phyloP scores from a whole-genome alignment of 2,797 vertebrate genomes.

The Hydrolagus colliei region DNA sequence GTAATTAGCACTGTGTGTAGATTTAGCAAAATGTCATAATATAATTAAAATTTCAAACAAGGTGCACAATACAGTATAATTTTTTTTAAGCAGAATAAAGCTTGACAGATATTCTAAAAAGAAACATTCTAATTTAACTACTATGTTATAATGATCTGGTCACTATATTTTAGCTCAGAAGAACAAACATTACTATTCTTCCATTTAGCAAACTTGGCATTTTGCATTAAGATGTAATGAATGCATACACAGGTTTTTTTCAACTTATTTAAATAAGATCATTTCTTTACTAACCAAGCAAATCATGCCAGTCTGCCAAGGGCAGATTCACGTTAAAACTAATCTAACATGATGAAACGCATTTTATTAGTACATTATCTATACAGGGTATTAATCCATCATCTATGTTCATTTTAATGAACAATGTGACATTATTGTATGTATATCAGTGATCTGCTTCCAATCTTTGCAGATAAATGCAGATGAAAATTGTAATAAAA shows the following conservation, averaged over 20 bases:
- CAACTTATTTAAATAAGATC: not conserved
- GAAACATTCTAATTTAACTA: not conserved
- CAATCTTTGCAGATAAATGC: constrained; percentile 14
- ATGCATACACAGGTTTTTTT: not conserved
- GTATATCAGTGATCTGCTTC: not conserved
- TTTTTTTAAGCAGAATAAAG: constrained; percentile 15
- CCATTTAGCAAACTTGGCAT: not conserved
- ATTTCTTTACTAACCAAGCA: not conserved
- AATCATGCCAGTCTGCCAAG: not conserved
- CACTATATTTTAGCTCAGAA: not conserved
- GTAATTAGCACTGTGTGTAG: constrained; percentile 16
- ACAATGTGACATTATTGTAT: not conserved
- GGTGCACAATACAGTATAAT: not conserved
- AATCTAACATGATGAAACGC: not conserved
- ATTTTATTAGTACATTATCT: constrained; percentile 18
- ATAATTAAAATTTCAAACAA: constrained; percentile 12
- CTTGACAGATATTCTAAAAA: not conserved
- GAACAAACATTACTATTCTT: not conserved
- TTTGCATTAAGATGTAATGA: not conserved
- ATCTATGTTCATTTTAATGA: constrained; percentile 8
- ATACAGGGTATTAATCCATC: constrained; percentile 9
- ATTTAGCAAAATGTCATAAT: constrained; percentile 3
- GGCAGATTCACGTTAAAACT: constrained; percentile 3
- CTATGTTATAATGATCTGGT: too few relatives aligned
- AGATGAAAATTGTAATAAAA: constrained; percentile 1